Base-by-base conservation (phyloP, 2,797 vertebrate genomes). In the Rhinella marina region DNA sequence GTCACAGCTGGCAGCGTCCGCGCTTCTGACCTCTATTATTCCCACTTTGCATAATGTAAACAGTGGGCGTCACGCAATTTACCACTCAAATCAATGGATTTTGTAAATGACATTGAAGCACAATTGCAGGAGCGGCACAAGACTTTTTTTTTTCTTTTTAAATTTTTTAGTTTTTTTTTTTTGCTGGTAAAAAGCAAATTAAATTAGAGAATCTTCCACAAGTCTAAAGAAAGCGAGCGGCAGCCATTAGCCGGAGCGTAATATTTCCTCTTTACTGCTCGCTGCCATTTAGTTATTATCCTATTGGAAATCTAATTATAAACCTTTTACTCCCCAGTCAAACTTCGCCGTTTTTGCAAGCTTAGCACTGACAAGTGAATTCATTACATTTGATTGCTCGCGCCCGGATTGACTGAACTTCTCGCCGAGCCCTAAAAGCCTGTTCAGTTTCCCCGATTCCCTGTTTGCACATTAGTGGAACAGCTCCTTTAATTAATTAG, bases 401-500 rank as follows among this genome's bases (percentile, higher is more conserved):
- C 79, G 91, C 94, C 96, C 95, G 96, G 96, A 96, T 94, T 94
- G 94, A 95, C 92, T 95, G 92, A 92, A 95, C 96, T 95, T 95
- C 94, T 93, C 93, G 94, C 90, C 41, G 89, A 94, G 93, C 94
- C 93, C 95, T 96, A 95, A 96, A 96, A 96, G 94, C 95, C 93
- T 92, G 95, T 93, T 95, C 92, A 92, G 93, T 94, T 95, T 95
- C 95, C 94, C 94, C 94, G 94, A 95, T 95, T 96, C 95, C 94
- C 94, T 95, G 92, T 95, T 94, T 95, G 94, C 94, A 94, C 94
- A 95, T 97, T 96, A 95, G 94, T 94, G 94, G 96, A 96, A 96
- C 95, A 95, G 94, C 95, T 95, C 95, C 96, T 96, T 97, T 97
- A 97, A 97, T 97, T 97, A 98, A 97, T 96, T 95, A 96, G 94